phyloP scores from a whole-genome alignment of 1,140 invertebrate genomes.

The Papilio machaon region DNA sequence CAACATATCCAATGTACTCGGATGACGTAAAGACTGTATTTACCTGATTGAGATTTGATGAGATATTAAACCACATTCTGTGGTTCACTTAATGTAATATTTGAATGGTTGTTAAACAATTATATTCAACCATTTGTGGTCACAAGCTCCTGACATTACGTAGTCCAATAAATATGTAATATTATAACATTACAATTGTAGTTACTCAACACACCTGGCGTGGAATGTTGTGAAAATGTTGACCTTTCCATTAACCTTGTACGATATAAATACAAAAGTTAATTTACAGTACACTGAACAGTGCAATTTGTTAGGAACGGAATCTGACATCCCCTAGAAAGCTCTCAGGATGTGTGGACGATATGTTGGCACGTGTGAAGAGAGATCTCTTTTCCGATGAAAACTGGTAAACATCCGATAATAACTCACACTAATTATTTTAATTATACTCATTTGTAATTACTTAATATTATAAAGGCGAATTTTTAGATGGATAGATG shows the following conservation, averaged over 20 bases:
- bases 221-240: neutral
- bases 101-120: too few species aligned
- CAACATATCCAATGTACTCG: too few species aligned
- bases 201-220: neutral
- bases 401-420: neutral
- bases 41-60: too few species aligned
- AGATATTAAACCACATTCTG: too few species aligned
- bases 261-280: neutral
- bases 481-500: neutral
- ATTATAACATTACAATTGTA: neutral
- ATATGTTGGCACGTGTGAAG: neutral
- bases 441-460: neutral
- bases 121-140: too few species aligned
- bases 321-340: neutral
- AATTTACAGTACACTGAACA: neutral
- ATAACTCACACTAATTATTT: neutral
- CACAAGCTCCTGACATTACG: neutral
- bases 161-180: neutral
- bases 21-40: too few species aligned
- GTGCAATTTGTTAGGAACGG: neutral
- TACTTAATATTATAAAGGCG: neutral
- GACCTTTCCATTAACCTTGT: neutral
- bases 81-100: too few species aligned
- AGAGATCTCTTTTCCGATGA: conserved; percentile 1
- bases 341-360: neutral